phyloP scores from a whole-genome alignment of 1,140 invertebrate genomes.

The Arion vulgaris region DNA sequence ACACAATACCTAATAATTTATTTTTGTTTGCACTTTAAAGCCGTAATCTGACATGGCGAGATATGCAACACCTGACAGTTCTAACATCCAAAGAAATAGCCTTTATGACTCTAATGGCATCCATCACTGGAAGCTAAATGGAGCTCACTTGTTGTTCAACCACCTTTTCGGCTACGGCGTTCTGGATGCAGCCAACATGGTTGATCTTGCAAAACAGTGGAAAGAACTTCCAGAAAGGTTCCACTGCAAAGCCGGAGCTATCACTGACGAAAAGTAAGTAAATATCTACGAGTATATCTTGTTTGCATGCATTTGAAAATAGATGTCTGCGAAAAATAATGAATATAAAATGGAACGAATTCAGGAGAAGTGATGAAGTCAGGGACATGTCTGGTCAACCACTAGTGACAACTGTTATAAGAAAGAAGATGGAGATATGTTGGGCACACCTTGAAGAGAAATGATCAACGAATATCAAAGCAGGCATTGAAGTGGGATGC shows the following conservation, averaged over 20 bases:
- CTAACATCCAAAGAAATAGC: conserved; percentile 98
- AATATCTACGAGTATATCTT: neutral
- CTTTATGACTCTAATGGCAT: conserved; percentile 96
- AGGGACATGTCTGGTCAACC: too few species aligned
- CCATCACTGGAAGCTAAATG: conserved; percentile 97
- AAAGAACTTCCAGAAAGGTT: conserved; percentile 94
- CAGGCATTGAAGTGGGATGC: too few species aligned
- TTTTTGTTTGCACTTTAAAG: conserved; percentile 44
- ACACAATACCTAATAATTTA: too few species aligned
- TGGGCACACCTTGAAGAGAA: too few species aligned
- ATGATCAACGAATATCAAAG: too few species aligned
- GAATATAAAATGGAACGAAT: too few species aligned
- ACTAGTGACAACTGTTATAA: too few species aligned
- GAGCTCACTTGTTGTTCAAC: conserved; percentile 98
- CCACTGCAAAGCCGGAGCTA: conserved; percentile 94
- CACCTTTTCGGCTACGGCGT: conserved; percentile 99
- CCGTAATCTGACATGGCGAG: conserved; percentile 93
- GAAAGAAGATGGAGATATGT: too few species aligned
- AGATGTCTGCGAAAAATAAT: too few species aligned
- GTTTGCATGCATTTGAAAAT: too few species aligned
- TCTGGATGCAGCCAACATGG: conserved; percentile 98
- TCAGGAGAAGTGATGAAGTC: too few species aligned
- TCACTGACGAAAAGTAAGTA: conserved; percentile 76
- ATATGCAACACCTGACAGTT: conserved; percentile 98
- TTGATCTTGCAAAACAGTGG: conserved; percentile 94